These are phyloP conservation scores for Erpornis zantholeuca DNA, from an alignment of 2,113 vertebrate species.

Conservation along the genomic window DNA sequence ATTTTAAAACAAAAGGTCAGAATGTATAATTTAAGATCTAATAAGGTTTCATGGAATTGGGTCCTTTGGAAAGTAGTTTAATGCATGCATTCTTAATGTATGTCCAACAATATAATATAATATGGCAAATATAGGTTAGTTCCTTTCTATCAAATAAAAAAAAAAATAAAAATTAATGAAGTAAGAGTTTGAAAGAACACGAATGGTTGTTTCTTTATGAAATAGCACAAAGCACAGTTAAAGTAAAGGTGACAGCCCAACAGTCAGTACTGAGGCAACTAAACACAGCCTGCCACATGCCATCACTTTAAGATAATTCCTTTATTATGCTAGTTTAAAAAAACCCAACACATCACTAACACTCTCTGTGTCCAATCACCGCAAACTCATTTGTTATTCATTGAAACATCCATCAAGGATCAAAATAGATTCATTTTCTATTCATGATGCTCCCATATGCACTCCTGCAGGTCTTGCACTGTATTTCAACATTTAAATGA, in stretches of 20 bases:
- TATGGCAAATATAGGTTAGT: not conserved
- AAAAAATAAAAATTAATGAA: not conserved
- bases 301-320: not conserved
- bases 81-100: not conserved
- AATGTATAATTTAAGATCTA: not conserved
- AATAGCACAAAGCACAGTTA: not conserved
- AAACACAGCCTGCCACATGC: not conserved
- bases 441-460: conserved; percentile 50
- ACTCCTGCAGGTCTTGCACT: conserved; percentile 43
- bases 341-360: not conserved
- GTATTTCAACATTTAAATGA: conserved; percentile 36
- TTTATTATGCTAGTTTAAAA: not conserved
- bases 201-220: not conserved
- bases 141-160: not conserved
- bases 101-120: not conserved
- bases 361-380: conserved; percentile 30
- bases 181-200: not conserved
- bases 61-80: not conserved
- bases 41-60: not conserved
- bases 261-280: not conserved
- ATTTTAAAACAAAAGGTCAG: not conserved
- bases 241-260: not conserved
- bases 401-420: conserved; percentile 60
- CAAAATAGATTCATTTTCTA: conserved; percentile 64
- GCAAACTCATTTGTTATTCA: conserved; percentile 60